Evolutionary conservation across 2,797 vertebrate species (phyloP).

Genomic region (Borostomias antarcticus): DNA sequence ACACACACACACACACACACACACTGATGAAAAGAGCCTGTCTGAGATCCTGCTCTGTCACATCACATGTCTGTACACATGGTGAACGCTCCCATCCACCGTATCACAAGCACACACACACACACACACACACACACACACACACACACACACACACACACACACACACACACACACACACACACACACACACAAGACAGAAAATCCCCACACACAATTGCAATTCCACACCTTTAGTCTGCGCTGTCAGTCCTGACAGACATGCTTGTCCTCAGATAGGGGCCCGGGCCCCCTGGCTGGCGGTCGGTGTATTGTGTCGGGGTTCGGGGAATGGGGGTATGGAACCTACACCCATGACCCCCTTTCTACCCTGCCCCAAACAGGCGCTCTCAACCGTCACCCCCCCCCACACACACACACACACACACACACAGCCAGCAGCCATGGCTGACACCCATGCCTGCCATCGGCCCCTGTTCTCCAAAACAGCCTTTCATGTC

Average conservation of each 20-base stretch:
- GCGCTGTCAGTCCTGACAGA: conserved; percentile 40
- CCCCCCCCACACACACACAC: too few relatives aligned
- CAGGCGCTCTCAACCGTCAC: conserved; percentile 69
- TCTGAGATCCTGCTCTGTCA: neutral
- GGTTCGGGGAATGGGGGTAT: conserved; percentile 50
- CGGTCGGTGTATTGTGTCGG: conserved; percentile 48
- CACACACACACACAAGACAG: neutral
- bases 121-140: conserved; percentile 1
- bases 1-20: neutral
- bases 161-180: conserved; percentile 1
- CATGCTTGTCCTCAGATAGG: conserved; percentile 56
- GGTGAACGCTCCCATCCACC: neutral
- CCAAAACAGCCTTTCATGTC: conserved; percentile 52
- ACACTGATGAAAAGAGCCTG: conserved; percentile 14
- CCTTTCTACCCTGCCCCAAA: conserved; percentile 55
- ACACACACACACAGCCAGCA: too few relatives aligned
- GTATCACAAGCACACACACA: neutral
- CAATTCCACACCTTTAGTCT: conserved; percentile 1
- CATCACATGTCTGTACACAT: conserved; percentile 35
- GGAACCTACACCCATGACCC: conserved; percentile 48
- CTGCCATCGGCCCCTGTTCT: conserved; percentile 42
- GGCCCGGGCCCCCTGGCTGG: conserved; percentile 34
- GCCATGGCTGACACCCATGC: conserved; percentile 18
- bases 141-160: conserved; percentile 1
- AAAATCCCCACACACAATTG: neutral